Conservation (phyloP, 2,888 invertebrate species). For the Hipparchia sbordonii region DNA sequence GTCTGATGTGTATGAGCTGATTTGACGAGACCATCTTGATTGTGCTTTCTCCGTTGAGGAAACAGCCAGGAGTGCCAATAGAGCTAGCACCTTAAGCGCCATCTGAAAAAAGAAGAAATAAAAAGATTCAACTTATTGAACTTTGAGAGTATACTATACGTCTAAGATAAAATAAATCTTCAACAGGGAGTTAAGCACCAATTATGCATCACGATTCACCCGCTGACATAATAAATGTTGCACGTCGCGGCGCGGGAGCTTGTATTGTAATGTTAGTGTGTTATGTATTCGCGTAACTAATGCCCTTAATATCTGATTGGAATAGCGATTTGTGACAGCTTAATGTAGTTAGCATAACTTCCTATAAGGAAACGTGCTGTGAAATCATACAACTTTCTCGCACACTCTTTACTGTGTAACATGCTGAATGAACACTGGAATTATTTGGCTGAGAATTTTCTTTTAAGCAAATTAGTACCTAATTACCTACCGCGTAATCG, state of each 20-base stretch:
- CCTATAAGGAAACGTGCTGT: constrained; percentile 18
- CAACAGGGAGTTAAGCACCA: not conserved
- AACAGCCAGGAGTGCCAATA: constrained; percentile 56
- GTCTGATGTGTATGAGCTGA: constrained; percentile 75
- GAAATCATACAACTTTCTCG: constrained; percentile 19
- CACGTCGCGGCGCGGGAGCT: not conserved
- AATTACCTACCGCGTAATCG: too few relatives aligned
- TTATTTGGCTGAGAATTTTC: not conserved
- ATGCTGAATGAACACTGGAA: not conserved
- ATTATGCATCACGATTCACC: not conserved
- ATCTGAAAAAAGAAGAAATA: constrained; percentile 60
- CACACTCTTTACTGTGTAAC: not conserved
- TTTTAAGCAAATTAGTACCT: not conserved
- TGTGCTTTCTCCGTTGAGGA: constrained; percentile 58
- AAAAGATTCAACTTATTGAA: not conserved
- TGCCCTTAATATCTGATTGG: constrained; percentile 42
- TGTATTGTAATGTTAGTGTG: not conserved
- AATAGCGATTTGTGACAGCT: constrained; percentile 34
- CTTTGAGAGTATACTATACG: not conserved
- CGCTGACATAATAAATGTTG: not conserved
- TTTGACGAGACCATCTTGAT: constrained; percentile 76
- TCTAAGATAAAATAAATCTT: not conserved
- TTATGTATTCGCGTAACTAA: constrained; percentile 31
- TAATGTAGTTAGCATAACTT: constrained; percentile 31
- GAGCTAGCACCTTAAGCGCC: constrained; percentile 63